phyloP scores from a whole-genome alignment of 2,797 vertebrate species.

The Pempheris klunzingeri region DNA sequence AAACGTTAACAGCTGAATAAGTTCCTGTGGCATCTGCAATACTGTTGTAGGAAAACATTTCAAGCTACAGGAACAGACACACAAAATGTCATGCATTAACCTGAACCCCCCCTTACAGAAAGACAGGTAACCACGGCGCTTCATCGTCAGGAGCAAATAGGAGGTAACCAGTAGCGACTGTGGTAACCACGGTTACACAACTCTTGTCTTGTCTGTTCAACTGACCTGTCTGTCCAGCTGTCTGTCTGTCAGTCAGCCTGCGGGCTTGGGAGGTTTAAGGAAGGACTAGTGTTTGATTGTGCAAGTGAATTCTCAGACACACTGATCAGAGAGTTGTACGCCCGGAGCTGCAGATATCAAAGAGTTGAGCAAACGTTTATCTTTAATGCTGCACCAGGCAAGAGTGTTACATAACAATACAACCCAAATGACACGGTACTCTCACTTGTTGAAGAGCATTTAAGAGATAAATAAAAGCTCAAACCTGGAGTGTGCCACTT shows the following conservation, averaged over 20 bases:
- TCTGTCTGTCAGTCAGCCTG: conserved; percentile 63
- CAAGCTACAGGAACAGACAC: background rate
- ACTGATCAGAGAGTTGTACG: conserved; percentile 1
- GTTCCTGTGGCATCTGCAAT: background rate
- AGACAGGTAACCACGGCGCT: conserved; percentile 75
- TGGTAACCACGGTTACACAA: conserved; percentile 71
- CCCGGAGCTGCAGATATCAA: conserved; percentile 60
- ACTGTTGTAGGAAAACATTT: background rate
- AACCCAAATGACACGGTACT: background rate
- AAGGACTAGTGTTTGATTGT: conserved; percentile 38
- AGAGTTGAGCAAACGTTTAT: conserved; percentile 38
- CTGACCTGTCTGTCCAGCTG: conserved; percentile 64
- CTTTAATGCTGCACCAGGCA: conserved; percentile 16
- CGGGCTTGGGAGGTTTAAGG: conserved; percentile 24
- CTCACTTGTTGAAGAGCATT: background rate
- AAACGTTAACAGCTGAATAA: background rate
- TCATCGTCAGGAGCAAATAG: conserved; percentile 77
- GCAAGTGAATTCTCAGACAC: conserved; percentile 40
- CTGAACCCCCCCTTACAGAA: conserved; percentile 80
- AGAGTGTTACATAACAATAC: background rate
- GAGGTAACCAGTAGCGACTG: conserved; percentile 82
- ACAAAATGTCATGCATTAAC: conserved; percentile 71
- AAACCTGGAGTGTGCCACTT: background rate
- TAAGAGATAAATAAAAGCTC: background rate
- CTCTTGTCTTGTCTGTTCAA: conserved; percentile 71